Evolutionary conservation across 30 jellyfish, hydroid and myxozoan genomes (phyloP).

Genomic region (Turritopsis dohrnii): DNA sequence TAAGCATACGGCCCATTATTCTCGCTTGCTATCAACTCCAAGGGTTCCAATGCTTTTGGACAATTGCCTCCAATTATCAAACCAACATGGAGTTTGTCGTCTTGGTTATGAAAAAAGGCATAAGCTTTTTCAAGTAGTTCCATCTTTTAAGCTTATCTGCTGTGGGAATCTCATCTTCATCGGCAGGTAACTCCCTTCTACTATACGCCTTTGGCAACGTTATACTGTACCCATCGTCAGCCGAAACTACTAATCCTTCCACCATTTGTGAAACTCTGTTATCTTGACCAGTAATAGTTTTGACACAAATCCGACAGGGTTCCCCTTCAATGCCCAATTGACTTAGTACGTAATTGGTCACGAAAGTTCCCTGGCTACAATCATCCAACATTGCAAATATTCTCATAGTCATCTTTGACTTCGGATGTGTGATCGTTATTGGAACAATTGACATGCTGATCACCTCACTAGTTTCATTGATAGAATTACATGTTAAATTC

Average conservation of each 20-base stretch:
- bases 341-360: constrained; percentile 20
- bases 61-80: not conserved
- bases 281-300: constrained; percentile 12
- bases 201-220: constrained; percentile 17
- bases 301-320: not conserved
- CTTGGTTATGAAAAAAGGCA: not conserved
- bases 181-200: constrained; percentile 21
- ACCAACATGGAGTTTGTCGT: no score
- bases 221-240: not conserved
- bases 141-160: not conserved
- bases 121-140: not conserved
- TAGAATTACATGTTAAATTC: not conserved
- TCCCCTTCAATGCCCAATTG: not conserved
- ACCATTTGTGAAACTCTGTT: not conserved
- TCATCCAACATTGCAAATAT: constrained; percentile 25
- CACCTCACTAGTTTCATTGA: not conserved
- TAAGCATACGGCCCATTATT: not conserved
- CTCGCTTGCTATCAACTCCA: not conserved
- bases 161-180: not conserved
- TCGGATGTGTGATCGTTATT: constrained; percentile 19
- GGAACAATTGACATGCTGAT: constrained; percentile 38
- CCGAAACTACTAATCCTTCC: not conserved
- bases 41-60: not conserved
- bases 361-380: constrained; percentile 42
- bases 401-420: not conserved